phyloP scores from a whole-genome alignment of 2,113 vertebrate species.

The Vidua macroura region DNA sequence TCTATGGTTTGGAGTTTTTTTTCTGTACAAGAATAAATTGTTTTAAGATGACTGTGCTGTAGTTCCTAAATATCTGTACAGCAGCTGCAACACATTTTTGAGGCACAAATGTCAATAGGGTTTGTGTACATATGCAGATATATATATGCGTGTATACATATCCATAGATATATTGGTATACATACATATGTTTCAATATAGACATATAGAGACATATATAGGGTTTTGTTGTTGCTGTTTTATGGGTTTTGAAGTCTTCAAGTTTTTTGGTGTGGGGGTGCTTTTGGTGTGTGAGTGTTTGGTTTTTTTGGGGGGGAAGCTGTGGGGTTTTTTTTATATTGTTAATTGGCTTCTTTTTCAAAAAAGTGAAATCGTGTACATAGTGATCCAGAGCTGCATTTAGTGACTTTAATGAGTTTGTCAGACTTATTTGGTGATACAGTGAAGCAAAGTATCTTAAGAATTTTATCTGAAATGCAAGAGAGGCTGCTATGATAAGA shows the following conservation, averaged over 20 bases:
- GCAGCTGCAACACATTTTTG: neutral
- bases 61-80: neutral
- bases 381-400: neutral
- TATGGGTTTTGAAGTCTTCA: neutral
- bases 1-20: neutral
- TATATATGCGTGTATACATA: rapidly evolving
- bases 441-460: neutral
- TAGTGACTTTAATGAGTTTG: neutral
- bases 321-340: neutral
- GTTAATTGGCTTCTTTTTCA: neutral
- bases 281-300: neutral
- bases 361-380: neutral
- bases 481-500: neutral
- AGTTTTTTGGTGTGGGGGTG: neutral
- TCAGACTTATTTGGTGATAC: neutral
- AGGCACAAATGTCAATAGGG: neutral
- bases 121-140: neutral
- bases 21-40: neutral
- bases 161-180: neutral
- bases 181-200: neutral
- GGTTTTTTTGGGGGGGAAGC: too few species aligned
- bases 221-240: neutral
- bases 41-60: neutral
- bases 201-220: neutral
- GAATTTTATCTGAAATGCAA: neutral